Evolutionary conservation across 2,888 invertebrate genomes (phyloP).

Genomic region (Dolichomitus sp.): DNA sequence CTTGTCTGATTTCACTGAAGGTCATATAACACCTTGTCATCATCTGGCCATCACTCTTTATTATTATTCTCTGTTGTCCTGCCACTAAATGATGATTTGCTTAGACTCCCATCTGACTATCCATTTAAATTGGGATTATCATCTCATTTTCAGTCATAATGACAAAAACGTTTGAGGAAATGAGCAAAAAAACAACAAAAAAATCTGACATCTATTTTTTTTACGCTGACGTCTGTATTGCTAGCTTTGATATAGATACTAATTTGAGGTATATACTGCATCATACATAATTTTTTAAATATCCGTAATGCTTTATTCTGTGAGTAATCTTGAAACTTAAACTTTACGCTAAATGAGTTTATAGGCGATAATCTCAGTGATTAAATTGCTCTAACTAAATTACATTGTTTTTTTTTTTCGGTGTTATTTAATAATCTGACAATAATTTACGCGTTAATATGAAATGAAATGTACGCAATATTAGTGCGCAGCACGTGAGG

Average conservation of each 20-base stretch:
- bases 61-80: slow-evolving; percentile 32
- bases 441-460: neutral
- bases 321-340: neutral
- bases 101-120: neutral
- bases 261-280: neutral
- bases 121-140: neutral
- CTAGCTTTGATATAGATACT: neutral
- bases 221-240: neutral
- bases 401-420: neutral
- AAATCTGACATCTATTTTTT: slow-evolving; percentile 12
- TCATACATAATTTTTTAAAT: neutral
- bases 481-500: slow-evolving; percentile 36
- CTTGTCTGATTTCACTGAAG: slow-evolving; percentile 53
- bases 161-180: neutral
- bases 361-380: too few species aligned
- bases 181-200: neutral
- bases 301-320: neutral
- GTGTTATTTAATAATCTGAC: neutral
- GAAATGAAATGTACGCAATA: neutral
- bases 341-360: too few species aligned
- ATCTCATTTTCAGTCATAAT: slow-evolving; percentile 19
- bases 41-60: slow-evolving; percentile 32
- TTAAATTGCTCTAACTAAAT: too few species aligned
- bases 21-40: slow-evolving; percentile 64
- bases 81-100: neutral